Evolutionary conservation across 2,797 vertebrate species (phyloP).

Genomic region (Neoniphon sammara): DNA sequence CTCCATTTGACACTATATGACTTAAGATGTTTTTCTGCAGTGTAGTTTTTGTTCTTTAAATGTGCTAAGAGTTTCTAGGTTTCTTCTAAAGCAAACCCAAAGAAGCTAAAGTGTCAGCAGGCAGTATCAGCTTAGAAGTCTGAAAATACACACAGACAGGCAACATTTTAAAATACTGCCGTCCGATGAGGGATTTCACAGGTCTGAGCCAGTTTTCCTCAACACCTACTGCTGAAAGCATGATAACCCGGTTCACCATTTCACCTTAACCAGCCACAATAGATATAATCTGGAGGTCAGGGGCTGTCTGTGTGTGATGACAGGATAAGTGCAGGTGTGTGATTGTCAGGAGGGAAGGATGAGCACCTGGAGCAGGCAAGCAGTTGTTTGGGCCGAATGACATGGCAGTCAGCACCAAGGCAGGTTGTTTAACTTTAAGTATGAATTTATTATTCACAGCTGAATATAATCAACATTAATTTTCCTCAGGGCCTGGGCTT

Average conservation of each 20-base stretch:
- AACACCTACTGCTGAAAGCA: constrained; percentile 53
- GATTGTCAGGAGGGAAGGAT: constrained; percentile 60
- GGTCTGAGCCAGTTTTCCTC: constrained; percentile 34
- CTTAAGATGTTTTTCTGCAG: too few relatives aligned
- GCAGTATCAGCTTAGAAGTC: background rate
- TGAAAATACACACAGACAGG: background rate
- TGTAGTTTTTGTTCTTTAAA: background rate
- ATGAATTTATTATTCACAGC: constrained; percentile 28
- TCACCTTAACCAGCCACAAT: constrained; percentile 44
- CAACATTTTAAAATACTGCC: constrained; percentile 4
- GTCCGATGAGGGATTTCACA: background rate
- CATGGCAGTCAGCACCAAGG: constrained; percentile 6
- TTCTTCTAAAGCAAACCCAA: background rate
- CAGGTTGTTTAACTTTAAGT: constrained; percentile 26
- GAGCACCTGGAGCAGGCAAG: constrained; percentile 38
- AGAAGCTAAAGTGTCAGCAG: background rate
- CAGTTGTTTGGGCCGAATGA: constrained; percentile 35
- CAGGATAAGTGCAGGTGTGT: constrained; percentile 69
- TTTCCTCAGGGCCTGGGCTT: background rate
- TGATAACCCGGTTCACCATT: constrained; percentile 62
- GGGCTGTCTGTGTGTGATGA: constrained; percentile 56
- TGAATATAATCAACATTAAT: constrained; percentile 17
- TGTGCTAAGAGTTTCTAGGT: background rate
- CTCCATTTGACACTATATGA: too few relatives aligned
- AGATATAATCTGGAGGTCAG: constrained; percentile 69